phyloP scores from a whole-genome alignment of 2,113 vertebrate genomes.

The Saguinus midas region DNA sequence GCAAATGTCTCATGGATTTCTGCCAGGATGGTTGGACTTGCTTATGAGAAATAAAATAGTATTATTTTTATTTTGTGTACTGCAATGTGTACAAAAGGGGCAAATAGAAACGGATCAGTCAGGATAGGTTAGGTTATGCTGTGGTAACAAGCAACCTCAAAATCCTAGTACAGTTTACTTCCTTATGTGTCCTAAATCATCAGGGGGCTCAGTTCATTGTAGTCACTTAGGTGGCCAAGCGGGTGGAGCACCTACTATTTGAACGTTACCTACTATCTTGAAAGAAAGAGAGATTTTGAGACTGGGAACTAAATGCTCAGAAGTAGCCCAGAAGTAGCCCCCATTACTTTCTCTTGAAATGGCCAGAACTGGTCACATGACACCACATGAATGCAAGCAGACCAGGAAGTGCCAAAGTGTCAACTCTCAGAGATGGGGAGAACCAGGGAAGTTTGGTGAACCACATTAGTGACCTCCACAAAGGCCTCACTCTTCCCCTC shows the following conservation, averaged over 20 bases:
- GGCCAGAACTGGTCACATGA: neutral
- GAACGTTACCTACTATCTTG: neutral
- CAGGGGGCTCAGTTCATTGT: neutral
- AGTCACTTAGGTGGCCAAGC: neutral
- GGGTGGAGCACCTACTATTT: neutral
- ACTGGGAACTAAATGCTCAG: neutral
- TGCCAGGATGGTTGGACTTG: neutral
- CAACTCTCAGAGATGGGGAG: neutral
- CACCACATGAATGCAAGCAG: neutral
- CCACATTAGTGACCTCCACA: neutral
- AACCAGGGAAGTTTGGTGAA: neutral
- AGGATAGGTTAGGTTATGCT: neutral
- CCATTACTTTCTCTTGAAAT: neutral
- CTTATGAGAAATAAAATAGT: neutral
- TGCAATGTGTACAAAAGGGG: neutral
- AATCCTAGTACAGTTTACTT: neutral
- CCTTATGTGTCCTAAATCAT: neutral
- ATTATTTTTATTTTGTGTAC: conserved; percentile 22
- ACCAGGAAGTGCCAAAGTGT: neutral
- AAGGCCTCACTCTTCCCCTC: neutral
- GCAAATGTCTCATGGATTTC: neutral
- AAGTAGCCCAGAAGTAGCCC: neutral
- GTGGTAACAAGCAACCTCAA: neutral
- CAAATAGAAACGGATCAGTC: neutral
- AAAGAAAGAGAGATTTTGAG: neutral